A percentile compares a stretch with the other conserved stretches of the same genome.
These are phyloP conservation scores for Endomychus coccineus DNA, from an alignment of 2,888 invertebrate species.

Conservation along the genomic window DNA sequence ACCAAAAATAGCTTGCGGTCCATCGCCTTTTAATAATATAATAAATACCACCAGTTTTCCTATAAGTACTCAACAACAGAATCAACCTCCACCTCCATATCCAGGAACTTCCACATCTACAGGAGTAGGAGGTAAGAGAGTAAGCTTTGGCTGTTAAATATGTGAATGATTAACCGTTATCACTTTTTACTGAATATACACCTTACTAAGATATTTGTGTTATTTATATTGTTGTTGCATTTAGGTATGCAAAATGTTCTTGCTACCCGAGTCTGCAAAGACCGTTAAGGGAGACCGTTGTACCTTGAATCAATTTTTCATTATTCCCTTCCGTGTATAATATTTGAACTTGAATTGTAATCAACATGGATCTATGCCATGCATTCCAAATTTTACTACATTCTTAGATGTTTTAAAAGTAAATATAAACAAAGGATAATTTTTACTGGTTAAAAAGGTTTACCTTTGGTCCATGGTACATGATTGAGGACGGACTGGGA, in stretches of 20 bases:
- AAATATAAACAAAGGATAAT: no score
- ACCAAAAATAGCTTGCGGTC: slow-evolving; percentile 51
- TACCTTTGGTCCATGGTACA: no score
- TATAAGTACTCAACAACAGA: slow-evolving; percentile 41
- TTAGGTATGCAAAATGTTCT: no score
- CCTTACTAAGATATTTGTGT: not conserved
- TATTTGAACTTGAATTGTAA: slow-evolving; percentile 16
- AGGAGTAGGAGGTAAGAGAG: slow-evolving; percentile 3
- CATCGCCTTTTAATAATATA: slow-evolving; percentile 52
- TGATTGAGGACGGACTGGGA: no score
- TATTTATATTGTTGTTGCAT: not conserved
- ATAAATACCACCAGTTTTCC: slow-evolving; percentile 27
- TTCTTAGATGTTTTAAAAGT: no score
- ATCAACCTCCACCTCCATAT: slow-evolving; percentile 30
- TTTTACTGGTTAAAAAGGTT: no score
- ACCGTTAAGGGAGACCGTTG: no score
- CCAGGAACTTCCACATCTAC: slow-evolving; percentile 35
- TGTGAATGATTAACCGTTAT: not conserved
- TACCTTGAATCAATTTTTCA: no score
- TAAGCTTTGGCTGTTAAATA: slow-evolving; percentile 3
- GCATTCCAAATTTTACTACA: no score
- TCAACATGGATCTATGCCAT: slow-evolving; percentile 6
- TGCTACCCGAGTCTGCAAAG: no score
- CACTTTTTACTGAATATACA: not conserved
- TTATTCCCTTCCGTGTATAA: no score